Conservation (phyloP, 2,888 invertebrate genomes). For the Melitaea athalia region DNA sequence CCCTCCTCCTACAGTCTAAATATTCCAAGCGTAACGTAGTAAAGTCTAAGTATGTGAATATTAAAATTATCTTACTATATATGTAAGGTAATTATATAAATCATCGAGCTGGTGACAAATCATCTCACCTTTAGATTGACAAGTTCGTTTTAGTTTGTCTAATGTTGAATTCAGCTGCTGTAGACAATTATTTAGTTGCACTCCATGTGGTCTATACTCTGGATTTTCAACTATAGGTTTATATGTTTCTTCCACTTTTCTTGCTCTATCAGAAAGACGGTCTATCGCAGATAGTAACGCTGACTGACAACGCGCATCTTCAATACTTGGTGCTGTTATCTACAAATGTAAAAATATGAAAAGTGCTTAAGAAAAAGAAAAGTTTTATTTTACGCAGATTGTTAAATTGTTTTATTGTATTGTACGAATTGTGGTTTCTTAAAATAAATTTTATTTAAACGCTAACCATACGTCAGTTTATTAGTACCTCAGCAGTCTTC, state of each 20-base stretch:
- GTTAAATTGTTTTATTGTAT: not conserved
- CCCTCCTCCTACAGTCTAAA: too few species aligned
- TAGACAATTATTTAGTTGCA: slow-evolving; percentile 23
- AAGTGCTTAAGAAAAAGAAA: not conserved
- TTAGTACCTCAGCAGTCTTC: slow-evolving; percentile 46
- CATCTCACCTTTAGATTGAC: slow-evolving; percentile 16
- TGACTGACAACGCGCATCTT: slow-evolving; percentile 60
- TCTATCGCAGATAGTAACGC: slow-evolving; percentile 56
- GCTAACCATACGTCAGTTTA: not conserved
- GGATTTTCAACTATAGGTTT: slow-evolving; percentile 22
- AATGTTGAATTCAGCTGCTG: slow-evolving; percentile 23
- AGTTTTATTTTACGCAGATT: not conserved
- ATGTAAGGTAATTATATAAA: too few species aligned
- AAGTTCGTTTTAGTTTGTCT: slow-evolving; percentile 26
- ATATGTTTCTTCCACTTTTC: slow-evolving; percentile 21
- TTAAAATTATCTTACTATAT: too few species aligned
- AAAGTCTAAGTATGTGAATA: too few species aligned
- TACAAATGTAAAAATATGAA: slow-evolving; percentile 1
- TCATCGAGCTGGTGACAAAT: not conserved
- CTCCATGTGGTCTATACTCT: not conserved
- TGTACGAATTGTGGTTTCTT: not conserved
- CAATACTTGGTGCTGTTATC: slow-evolving; percentile 51
- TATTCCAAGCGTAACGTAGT: too few species aligned
- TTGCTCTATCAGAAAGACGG: slow-evolving; percentile 14
- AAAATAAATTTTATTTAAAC: too few species aligned